Evolutionary conservation across 2,113 vertebrate species (phyloP), one percentile per base, ranked within the genome.

Genomic region (Neopipo cinnamomea): DNA sequence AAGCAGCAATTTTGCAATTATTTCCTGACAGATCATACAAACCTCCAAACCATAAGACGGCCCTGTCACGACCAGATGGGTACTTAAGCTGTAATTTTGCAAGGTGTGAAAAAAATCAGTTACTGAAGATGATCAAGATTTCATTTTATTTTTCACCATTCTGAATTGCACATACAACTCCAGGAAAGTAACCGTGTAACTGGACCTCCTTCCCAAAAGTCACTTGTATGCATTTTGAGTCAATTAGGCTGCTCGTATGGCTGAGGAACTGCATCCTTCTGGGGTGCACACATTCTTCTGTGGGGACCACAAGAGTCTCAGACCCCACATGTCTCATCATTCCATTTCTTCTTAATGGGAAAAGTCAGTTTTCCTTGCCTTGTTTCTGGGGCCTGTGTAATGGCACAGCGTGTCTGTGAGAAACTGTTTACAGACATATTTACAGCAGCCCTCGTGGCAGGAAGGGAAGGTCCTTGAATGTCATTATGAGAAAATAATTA

Each of bases 251-350:
- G 28, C 44, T 85, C 1, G 0, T 41, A 5, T 18, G 33, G 12
- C 41, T 0, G 2, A 88, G 33, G 62, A 76, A 5, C 30, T 15
- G 14, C 0, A 1, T 71, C 41, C 18, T 41, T 37, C 63, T 42
- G 24, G 20, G 20, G 2, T 55, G 28, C 20, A n/a, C 8, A n/a
- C 13, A 14, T 58, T 14, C 55, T n/a, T 14, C 23, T 0, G 0
- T 85, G 52, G 56, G 50, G 71, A 33, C 30, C 1, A 8, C 62
- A 47, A 33, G 41, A 72, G 15, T n/a, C 55, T 49, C 37, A 76
- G 72, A 70, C 2, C 28, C 13, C 22, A 20, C 24, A 7, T 8
- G 44, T 25, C 39, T 91, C 35, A 23, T 2, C 1, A 37, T 47
- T 85, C n/a, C 12, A 4, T 47, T 78, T 59, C 55, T 78, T 79